A percentile compares a stretch with the other conserved stretches of the same genome.
Conservation (phyloP, 92 coral and sea anemone species). For the Scolanthus callimorphus region DNA sequence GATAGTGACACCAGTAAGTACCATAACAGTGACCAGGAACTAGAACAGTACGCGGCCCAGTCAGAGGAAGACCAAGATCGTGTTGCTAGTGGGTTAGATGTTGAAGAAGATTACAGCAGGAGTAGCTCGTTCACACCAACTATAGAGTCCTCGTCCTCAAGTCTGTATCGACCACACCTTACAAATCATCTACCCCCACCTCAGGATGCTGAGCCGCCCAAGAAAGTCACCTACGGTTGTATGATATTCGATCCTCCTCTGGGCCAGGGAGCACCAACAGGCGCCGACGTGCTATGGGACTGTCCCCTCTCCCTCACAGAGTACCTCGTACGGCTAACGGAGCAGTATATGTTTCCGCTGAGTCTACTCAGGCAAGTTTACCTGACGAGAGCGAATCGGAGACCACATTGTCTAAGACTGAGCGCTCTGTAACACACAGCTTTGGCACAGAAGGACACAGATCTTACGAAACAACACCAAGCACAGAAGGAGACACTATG, state of each 20-base stretch:
- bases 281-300: constrained; percentile 86
- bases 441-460: constrained; percentile 1
- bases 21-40: not conserved
- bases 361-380: constrained; percentile 66
- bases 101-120: constrained; percentile 1
- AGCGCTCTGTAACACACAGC: not conserved
- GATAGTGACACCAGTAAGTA: constrained; percentile 3
- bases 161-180: constrained; percentile 33
- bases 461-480: too few relatives aligned
- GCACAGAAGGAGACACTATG: too few relatives aligned
- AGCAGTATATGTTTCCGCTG: constrained; percentile 83
- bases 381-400: constrained; percentile 19
- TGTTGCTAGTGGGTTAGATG: constrained; percentile 14
- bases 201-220: constrained; percentile 16
- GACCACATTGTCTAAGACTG: not conserved
- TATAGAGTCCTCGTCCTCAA: constrained; percentile 42
- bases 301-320: constrained; percentile 49
- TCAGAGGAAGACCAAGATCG: constrained; percentile 3
- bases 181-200: constrained; percentile 32
- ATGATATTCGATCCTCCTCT: constrained; percentile 86
- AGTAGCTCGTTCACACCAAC: constrained; percentile 26
- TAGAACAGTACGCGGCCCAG: not conserved
- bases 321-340: constrained; percentile 26
- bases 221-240: constrained; percentile 61
- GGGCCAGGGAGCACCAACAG: constrained; percentile 99